Base-by-base conservation (phyloP, 2,888 invertebrate species). In the Clivina fossor region DNA sequence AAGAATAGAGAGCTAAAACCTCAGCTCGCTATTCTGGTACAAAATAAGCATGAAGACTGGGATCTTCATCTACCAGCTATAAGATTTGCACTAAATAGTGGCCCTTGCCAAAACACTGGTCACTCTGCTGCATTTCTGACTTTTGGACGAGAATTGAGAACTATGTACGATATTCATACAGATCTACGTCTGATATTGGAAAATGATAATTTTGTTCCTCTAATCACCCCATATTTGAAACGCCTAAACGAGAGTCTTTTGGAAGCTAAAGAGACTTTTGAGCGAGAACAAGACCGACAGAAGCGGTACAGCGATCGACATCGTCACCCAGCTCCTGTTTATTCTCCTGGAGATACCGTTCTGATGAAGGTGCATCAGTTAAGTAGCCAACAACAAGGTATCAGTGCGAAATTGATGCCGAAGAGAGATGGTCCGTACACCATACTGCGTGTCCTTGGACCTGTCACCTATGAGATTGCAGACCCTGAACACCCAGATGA, bases 41-140 rank as follows among this genome's bases (percentile, higher is more conserved):
- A 61, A 0, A 61, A 61, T 5, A 18, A 64, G 5, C 66, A 66
- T 37, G 18, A 20, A 0, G 24, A 15, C 1, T 68, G 67, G 65
- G 38, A 56, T 1, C 60, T 61, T 1, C 51, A 62, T 2, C 19
- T 70, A 1, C 61, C 66, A 1, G 56, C 60, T 2, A 67, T 70
- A 0, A 56, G 68, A 0, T 70, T 69, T 38, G 65, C 68, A 0
- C 66, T 68, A 64, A 70, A 69, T 15, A 63, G 64, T 0, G 62
- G 64, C 1, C 26, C 16, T n/a, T 63, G 63, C 20, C 54, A 51
- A 19, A 56, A 49, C 2, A 69, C 68, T 0, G 64, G 63, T 0
- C 60, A 57, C 18, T 58, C 65, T 1, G 61, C 69, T 2, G 67
- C 69, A 0, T 68, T 60, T 15, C 19, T 68, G 1, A 69, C 64